Conservation (phyloP, 2,113 vertebrate species). For the Hyperoodon ampullatus region DNA sequence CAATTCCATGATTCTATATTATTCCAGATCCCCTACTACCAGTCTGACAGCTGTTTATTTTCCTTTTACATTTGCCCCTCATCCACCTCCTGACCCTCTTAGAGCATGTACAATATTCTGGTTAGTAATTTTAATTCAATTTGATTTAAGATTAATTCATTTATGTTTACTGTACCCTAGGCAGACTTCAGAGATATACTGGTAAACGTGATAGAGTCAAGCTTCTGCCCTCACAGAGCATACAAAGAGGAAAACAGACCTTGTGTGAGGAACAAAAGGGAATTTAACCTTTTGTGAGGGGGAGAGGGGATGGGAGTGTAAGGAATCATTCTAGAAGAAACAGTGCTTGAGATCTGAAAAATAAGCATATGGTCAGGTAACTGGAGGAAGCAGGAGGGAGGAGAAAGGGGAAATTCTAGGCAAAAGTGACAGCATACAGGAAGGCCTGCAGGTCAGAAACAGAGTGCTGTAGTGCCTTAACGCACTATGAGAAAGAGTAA, state of each 20-base stretch:
- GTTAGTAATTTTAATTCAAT: not conserved
- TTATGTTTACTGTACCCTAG: not conserved
- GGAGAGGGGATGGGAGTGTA: not conserved
- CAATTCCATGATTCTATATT: not conserved
- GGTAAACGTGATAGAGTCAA: not conserved
- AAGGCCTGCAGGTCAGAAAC: not conserved
- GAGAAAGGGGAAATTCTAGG: not conserved
- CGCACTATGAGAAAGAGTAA: not conserved
- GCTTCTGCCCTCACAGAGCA: not conserved
- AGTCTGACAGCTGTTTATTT: slow-evolving; percentile 13
- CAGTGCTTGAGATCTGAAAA: not conserved
- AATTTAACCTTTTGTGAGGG: not conserved
- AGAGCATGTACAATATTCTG: not conserved
- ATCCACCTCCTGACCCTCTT: not conserved
- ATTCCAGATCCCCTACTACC: not conserved
- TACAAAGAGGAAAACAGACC: not conserved
- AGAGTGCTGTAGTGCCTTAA: not conserved
- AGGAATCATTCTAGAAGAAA: not conserved
- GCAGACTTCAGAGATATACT: not conserved
- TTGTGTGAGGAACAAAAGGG: not conserved
- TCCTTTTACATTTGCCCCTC: not conserved
- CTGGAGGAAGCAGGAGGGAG: not conserved
- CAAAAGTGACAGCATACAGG: not conserved
- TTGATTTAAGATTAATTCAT: not conserved
- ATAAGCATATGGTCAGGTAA: not conserved